Evolutionary conservation across 1,140 invertebrate species (phyloP), one percentile per base, ranked within the genome.

Genomic region (Brachionus paranguensis): DNA sequence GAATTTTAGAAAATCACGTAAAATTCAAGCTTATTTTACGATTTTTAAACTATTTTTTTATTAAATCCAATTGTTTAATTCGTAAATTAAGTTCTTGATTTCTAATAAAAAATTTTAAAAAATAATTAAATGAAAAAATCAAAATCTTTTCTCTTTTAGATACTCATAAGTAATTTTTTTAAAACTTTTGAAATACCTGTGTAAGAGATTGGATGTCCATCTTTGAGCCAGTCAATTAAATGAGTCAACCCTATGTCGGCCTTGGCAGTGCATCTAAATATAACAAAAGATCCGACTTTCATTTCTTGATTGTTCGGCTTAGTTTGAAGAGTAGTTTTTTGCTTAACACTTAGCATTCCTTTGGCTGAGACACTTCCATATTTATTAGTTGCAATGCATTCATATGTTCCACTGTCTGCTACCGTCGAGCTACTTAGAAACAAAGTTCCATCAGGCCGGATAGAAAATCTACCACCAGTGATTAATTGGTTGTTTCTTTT

Each of bases 251-350:
- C 47, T 45, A 53, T 65, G 45, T 84, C 83, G 14, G 83, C 83
- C 20, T 55, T 60, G 27, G 83, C 83, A 50, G 68, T 84, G n/a
- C 83, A 84, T 74, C 83, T 65, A 50, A 84, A 84, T 14, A 84
- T 84, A 14, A 65, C 83, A 74, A 53, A 74, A 45, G 45, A 74
- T 8, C 83, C 83, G 24, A 53, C 65, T 43, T 41, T 33, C 41
- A 74, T 72, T 65, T 84, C 83, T 33, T 84, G 83, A 84, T 84
- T 84, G 20, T 72, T 50, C 6, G 83, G 83, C 24, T 47, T 65
- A 41, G 70, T 84, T 41, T 76, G 68, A 14, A 84, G 60, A 37
- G 10, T 10, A 10, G 83, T 84, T 60, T 78, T 60, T 47, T 72
- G 65, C n/a, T 76, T 84, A 27, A 84, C 83, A 55, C 45, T 74